Evolutionary conservation across 2,888 invertebrate genomes (phyloP).

Genomic region (Automeris io): DNA sequence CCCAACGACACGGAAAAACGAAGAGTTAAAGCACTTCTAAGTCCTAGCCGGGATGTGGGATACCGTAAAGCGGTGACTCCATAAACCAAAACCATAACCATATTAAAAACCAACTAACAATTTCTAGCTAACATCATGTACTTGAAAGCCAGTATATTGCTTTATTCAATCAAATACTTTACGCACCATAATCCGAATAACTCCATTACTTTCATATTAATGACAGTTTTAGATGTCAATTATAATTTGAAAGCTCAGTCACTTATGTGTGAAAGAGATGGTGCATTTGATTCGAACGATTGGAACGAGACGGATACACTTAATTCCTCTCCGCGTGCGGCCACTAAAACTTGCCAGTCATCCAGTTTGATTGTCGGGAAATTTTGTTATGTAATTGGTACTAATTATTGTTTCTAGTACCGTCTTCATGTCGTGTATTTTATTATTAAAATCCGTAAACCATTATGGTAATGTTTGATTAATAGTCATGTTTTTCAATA

Average conservation of each 20-base stretch:
- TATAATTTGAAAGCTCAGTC: constrained; percentile 31
- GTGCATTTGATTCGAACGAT: constrained; percentile 21
- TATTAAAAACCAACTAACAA: too few relatives aligned
- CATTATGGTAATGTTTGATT: constrained; percentile 6
- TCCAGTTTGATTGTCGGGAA: constrained; percentile 68
- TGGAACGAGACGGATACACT: constrained; percentile 39
- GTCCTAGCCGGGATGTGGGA: too few relatives aligned
- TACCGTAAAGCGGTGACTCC: too few relatives aligned
- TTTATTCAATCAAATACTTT: too few relatives aligned
- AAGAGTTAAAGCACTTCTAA: too few relatives aligned
- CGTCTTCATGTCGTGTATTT: constrained; percentile 39
- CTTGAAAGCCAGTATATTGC: too few relatives aligned
- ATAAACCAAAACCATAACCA: too few relatives aligned
- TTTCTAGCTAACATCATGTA: too few relatives aligned
- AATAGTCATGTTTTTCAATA: constrained; percentile 1
- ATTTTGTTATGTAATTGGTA: constrained; percentile 66
- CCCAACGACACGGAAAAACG: too few relatives aligned
- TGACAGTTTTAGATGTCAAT: constrained; percentile 36
- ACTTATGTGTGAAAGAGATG: constrained; percentile 29
- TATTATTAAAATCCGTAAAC: constrained; percentile 19
- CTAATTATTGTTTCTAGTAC: constrained; percentile 69
- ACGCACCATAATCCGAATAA: constrained; percentile 9
- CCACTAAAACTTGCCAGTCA: constrained; percentile 67
- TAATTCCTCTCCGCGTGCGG: constrained; percentile 65
- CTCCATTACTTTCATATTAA: constrained; percentile 27